Percentiles rank a stretch among this genome's conserved stretches.
Evolutionary conservation across 2,888 invertebrate species (phyloP).

Genomic region (Lomographa bimaculata): DNA sequence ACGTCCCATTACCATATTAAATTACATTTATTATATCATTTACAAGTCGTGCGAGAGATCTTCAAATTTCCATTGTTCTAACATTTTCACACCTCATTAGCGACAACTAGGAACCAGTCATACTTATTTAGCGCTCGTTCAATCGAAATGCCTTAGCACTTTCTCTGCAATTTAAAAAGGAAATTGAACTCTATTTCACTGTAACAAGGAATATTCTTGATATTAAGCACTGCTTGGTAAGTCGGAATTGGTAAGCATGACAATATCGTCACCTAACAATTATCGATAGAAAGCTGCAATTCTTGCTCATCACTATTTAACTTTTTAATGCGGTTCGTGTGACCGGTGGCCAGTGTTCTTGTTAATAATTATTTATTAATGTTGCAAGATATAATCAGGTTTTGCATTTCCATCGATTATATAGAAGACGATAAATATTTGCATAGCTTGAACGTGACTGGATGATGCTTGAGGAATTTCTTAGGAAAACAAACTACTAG

Average conservation of each 20-base stretch:
- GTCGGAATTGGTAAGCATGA: conserved; percentile 15
- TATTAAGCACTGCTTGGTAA: background rate
- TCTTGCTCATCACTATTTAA: conserved; percentile 19
- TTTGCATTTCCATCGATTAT: conserved; percentile 22
- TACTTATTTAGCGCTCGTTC: conserved; percentile 29
- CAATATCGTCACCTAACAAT: conserved; percentile 29
- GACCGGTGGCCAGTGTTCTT: conserved; percentile 30
- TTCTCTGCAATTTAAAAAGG: conserved; percentile 16
- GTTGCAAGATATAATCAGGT: conserved; percentile 25
- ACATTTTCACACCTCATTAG: conserved; percentile 32
- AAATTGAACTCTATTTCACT: conserved; percentile 10
- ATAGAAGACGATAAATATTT: conserved; percentile 12
- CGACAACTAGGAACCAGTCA: conserved; percentile 24
- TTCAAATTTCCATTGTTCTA: conserved; percentile 20
- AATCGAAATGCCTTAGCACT: conserved; percentile 23
- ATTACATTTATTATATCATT: too few species aligned
- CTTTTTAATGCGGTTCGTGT: conserved; percentile 32
- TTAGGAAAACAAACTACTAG: too few species aligned
- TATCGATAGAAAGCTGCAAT: conserved; percentile 36
- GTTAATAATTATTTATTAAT: conserved; percentile 38
- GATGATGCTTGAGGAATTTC: background rate
- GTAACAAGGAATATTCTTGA: conserved; percentile 4
- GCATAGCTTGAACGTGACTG: conserved; percentile 12
- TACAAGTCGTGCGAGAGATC: conserved; percentile 15
- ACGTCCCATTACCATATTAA: too few species aligned